phyloP scores from a whole-genome alignment of 2,113 vertebrate genomes.

The Atrichornis clamosus region DNA sequence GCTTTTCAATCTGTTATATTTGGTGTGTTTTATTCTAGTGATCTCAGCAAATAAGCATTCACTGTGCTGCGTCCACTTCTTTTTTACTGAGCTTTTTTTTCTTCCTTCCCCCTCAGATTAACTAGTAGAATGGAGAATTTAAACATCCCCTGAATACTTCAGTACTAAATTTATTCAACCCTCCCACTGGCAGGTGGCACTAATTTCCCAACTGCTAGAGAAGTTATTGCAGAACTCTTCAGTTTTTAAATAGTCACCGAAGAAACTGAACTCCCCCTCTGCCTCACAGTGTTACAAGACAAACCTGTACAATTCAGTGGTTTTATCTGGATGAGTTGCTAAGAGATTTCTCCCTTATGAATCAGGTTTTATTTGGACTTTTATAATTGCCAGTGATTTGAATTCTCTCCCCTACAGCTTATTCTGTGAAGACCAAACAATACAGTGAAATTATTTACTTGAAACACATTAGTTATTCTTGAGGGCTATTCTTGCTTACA shows the following conservation, averaged over 20 bases:
- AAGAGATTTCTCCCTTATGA: background rate
- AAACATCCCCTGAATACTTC: background rate
- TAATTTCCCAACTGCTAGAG: background rate
- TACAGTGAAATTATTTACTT: background rate
- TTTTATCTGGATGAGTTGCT: background rate
- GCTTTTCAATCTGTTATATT: background rate
- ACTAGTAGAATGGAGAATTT: background rate
- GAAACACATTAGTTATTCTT: background rate
- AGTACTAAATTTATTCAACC: background rate
- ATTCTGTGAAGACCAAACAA: slow-evolving; percentile 3
- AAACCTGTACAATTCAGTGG: background rate
- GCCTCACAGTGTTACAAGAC: background rate
- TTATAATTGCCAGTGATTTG: background rate
- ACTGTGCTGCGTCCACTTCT: background rate
- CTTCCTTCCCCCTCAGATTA: background rate
- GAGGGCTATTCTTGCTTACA: background rate
- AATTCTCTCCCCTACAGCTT: background rate
- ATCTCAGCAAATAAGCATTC: background rate
- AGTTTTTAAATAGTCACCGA: background rate
- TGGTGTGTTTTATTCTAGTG: background rate
- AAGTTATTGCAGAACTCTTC: background rate
- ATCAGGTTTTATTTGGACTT: background rate
- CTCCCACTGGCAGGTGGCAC: background rate
- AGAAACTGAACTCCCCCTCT: background rate
- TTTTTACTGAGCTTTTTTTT: background rate